Base-by-base conservation (phyloP, 2,797 vertebrate genomes). In the Geotrypetes seraphini region DNA sequence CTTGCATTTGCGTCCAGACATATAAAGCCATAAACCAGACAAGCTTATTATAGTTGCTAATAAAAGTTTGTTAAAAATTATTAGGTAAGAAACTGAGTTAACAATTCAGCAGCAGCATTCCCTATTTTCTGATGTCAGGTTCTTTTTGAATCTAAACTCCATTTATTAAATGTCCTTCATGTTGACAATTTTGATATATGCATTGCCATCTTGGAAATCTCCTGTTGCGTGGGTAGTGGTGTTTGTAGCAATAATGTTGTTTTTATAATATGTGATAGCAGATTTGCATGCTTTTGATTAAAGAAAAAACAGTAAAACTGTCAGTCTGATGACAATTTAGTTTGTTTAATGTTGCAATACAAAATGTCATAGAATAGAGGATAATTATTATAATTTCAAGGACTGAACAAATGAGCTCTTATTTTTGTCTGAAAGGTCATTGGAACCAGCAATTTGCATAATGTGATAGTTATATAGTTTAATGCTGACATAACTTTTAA, bases 301-400 rank as follows among this genome's bases (percentile, higher is more conserved):
- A 78, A 73, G 62, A 78, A 74, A 75, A 78, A 78, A 78, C 75
- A 79, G 69, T 69, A 67, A 74, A 76, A 63, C 73, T 78, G 79
- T 83, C 76, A 79, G 79, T 79, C 78, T 67, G 72, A 81, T 76
- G 75, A 79, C 79, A 83, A 79, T 81, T 75, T 75, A 73, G n/a
- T n/a, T 76, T 83, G 67, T 71, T 79, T 79, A 71, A 72, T 81
- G 76, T 81, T 76, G 83, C 67, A 78, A 78, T 83, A 81, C 76
- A 78, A 81, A 83, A 81, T 81, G 73, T 78, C 76, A 78, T 73
- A 72, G 75, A 81, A 81, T 83, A 81, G 81, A 83, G 77, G 70
- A n/a, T n/a, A 73, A 76, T 73, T 75, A 78, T 74, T 78, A 71
- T 68, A 75, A 75, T 73, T 72, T 76, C 60, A 70, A 61, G 75